Evolutionary conservation across 64 coral and sea anemone species (phyloP).

Genomic region (Porites australiensis): DNA sequence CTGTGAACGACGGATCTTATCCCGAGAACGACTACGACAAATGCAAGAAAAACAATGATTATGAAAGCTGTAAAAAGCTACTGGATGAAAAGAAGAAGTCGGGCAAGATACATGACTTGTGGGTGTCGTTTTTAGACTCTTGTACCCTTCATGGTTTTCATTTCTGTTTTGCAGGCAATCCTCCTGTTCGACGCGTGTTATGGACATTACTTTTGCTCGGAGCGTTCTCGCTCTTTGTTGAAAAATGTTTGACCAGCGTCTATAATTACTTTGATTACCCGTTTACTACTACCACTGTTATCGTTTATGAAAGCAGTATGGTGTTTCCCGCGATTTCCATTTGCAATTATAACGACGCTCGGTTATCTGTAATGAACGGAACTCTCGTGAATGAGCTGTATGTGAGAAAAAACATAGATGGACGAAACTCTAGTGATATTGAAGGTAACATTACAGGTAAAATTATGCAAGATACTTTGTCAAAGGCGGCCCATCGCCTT

Average conservation of each 20-base stretch:
- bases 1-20: not conserved
- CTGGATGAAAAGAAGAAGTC: slow-evolving; percentile 82
- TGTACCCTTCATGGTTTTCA: slow-evolving; percentile 93
- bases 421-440: slow-evolving; percentile 62
- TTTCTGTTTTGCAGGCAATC: slow-evolving; percentile 85
- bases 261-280: slow-evolving; percentile 81
- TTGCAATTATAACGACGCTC: slow-evolving; percentile 89
- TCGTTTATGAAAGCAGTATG: slow-evolving; percentile 79
- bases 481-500: slow-evolving; percentile 68
- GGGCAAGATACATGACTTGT: slow-evolving; percentile 76
- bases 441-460: slow-evolving; percentile 39
- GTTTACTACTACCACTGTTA: slow-evolving; percentile 87
- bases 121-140: slow-evolving; percentile 69
- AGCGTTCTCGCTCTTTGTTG: slow-evolving; percentile 85
- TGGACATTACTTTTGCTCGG: slow-evolving; percentile 83
- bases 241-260: slow-evolving; percentile 87
- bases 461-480: slow-evolving; percentile 58
- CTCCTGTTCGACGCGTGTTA: slow-evolving; percentile 74
- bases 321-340: slow-evolving; percentile 81
- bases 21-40: slow-evolving; percentile 69
- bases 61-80: slow-evolving; percentile 58
- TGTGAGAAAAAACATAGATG: slow-evolving; percentile 12
- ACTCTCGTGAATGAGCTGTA: slow-evolving; percentile 68
- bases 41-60: slow-evolving; percentile 62
- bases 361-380: slow-evolving; percentile 89